Base-by-base conservation (phyloP, 2,888 invertebrate genomes). In the Tillus elongatus region DNA sequence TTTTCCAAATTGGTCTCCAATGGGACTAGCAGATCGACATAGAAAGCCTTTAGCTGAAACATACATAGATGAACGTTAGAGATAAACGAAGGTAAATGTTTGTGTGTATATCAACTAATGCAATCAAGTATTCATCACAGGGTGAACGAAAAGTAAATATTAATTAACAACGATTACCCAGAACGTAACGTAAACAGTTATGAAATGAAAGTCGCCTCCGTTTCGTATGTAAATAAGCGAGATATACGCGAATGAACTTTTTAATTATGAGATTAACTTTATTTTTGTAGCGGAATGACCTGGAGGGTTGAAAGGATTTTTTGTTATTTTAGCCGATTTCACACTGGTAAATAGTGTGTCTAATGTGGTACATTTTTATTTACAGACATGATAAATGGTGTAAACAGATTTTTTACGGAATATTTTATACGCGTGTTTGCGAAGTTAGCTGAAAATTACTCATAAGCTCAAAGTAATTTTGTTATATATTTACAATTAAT, bases 1-100 rank as follows among this genome's bases (percentile, higher is more conserved):
- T 90, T 90, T 67, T 91, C 91, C 60, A 91, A 72, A 71, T 91
- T 91, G 44, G 88, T 88, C 73, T 92, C 92, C 67, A 92, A 72
- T 52, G 92, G 92, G 50, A 90, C 88, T 55, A 92, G 72, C 46
- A 92, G 74, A 71, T 92, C 92, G 44, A 91, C 90, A 70, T 92
- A 91, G 67, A 92, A 91, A 15, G 90, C 90, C 71, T 92, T 92
- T 52, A 92, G 68, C 92, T 92, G 75, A 27, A 73, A 71, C 36
- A 32, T 49, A 51, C 45, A 53, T 53, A 51, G 48, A 40, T 26
- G 19, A 38, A 15, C n/a, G n/a, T 27, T 13, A 29, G 13, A 4
- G 12, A 9, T 4, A 4, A 13, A 11, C 9, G 14, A n/a, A n/a
- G n/a, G n/a, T n/a, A n/a, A n/a, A n/a, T n/a, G n/a, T n/a, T n/a